Conservation (phyloP, 35 echinoderm and acorn worm genomes). For the Antedon bifida region DNA sequence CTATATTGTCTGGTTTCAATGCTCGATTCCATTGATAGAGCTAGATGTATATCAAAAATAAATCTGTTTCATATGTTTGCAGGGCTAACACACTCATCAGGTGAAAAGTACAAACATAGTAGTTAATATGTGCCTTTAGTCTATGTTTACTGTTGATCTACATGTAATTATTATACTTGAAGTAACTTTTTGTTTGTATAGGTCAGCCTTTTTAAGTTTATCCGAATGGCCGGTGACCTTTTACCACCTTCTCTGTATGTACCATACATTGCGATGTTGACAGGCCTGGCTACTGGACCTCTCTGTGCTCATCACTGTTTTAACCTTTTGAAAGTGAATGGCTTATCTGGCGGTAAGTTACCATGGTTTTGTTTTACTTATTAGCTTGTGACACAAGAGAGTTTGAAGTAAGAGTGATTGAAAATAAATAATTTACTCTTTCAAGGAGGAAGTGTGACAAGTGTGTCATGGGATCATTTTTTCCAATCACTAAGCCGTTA, state of each 20-base stretch:
- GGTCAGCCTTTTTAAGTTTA: slow-evolving; percentile 97
- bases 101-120: too few relatives aligned
- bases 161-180: too few relatives aligned
- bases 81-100: too few relatives aligned
- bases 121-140: too few relatives aligned
- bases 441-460: slow-evolving; percentile 47
- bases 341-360: slow-evolving; percentile 62
- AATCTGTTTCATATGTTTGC: too few relatives aligned
- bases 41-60: too few relatives aligned
- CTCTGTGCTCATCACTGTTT: slow-evolving; percentile 82
- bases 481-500: slow-evolving; percentile 80
- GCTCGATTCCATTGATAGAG: too few relatives aligned
- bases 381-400: background rate
- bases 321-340: slow-evolving; percentile 73
- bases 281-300: slow-evolving; percentile 52
- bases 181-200: slow-evolving; percentile 1
- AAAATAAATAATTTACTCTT: too few relatives aligned
- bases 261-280: slow-evolving; percentile 68
- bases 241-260: slow-evolving; percentile 80
- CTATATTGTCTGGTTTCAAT: too few relatives aligned
- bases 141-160: too few relatives aligned
- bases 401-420: too few relatives aligned
- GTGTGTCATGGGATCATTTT: slow-evolving; percentile 95
- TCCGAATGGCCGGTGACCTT: slow-evolving; percentile 80
- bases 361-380: background rate